These are phyloP conservation scores for Lagorchestes hirsutus DNA, from an alignment of 2,797 vertebrate species.

Conservation along the genomic window DNA sequence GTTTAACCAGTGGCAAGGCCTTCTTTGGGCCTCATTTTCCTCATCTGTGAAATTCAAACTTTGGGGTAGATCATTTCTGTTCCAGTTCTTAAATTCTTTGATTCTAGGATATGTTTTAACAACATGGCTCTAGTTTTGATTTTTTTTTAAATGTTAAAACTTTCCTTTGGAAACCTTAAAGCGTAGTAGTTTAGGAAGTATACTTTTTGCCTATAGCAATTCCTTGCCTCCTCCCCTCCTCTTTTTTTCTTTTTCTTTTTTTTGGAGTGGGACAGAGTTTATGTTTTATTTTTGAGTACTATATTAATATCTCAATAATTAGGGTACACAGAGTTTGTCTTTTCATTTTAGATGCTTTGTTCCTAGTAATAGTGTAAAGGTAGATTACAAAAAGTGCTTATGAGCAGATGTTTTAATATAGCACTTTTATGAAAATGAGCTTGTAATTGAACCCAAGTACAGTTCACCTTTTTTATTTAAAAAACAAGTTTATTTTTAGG, in stretches of 20 bases:
- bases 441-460: not conserved
- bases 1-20: not conserved
- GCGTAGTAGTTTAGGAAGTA: not conserved
- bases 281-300: not conserved
- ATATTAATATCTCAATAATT: not conserved
- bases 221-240: not conserved
- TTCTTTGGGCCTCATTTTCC: not conserved
- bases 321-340: conserved; percentile 11
- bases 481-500: not conserved
- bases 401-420: not conserved
- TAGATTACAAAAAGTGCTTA: conserved; percentile 10
- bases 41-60: not conserved
- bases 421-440: not conserved
- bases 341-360: conserved; percentile 55
- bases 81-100: not conserved
- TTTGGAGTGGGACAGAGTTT: not conserved
- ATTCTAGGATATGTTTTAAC: not conserved
- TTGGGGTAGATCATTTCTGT: not conserved
- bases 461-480: not conserved
- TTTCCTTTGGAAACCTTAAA: not conserved
- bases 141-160: not conserved
- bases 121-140: not conserved
- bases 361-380: conserved; percentile 48
- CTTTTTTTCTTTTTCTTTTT: not conserved
- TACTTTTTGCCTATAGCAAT: not conserved